A percentile compares a stretch with the other conserved stretches of the same genome.
These are phyloP conservation scores for Ophion ventricosus DNA, from an alignment of 2,888 invertebrate genomes.

Conservation along the genomic window DNA sequence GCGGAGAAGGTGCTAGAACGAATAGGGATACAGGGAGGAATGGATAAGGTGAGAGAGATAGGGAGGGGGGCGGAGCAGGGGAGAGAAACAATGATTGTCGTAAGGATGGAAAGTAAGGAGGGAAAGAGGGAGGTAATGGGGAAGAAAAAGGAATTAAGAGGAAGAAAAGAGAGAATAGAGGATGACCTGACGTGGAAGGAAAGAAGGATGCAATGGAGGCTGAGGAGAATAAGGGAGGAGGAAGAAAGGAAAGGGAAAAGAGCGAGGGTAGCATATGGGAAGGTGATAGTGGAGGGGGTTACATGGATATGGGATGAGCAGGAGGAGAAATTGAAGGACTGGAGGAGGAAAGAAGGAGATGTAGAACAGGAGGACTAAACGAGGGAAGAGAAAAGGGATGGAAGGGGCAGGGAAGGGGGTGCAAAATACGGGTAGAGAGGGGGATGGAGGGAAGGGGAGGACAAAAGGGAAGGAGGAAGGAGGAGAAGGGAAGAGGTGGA, in stretches of 20 bases:
- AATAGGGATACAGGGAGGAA: background rate
- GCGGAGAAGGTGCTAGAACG: background rate
- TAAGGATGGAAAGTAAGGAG: too few species aligned
- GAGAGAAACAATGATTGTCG: background rate
- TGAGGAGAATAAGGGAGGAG: background rate
- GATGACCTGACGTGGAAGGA: too few species aligned
- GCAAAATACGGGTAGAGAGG: background rate
- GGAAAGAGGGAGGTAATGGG: too few species aligned
- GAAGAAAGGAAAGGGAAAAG: background rate
- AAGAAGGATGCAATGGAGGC: background rate
- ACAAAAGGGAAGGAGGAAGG: background rate
- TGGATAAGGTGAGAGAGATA: background rate
- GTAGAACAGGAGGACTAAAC: too few species aligned
- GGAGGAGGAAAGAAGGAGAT: too few species aligned
- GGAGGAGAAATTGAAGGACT: constrained; percentile 3
- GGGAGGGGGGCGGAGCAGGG: background rate
- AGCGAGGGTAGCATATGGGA: constrained; percentile 26
- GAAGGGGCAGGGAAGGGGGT: background rate
- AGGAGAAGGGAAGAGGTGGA: background rate
- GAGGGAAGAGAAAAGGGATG: too few species aligned
- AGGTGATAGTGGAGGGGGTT: too few species aligned
- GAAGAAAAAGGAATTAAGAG: too few species aligned
- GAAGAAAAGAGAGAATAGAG: too few species aligned
- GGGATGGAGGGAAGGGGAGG: background rate
- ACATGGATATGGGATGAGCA: background rate